These are phyloP conservation scores for Bos taurus DNA, from an alignment of 2,113 vertebrate genomes.

Conservation along the genomic window DNA sequence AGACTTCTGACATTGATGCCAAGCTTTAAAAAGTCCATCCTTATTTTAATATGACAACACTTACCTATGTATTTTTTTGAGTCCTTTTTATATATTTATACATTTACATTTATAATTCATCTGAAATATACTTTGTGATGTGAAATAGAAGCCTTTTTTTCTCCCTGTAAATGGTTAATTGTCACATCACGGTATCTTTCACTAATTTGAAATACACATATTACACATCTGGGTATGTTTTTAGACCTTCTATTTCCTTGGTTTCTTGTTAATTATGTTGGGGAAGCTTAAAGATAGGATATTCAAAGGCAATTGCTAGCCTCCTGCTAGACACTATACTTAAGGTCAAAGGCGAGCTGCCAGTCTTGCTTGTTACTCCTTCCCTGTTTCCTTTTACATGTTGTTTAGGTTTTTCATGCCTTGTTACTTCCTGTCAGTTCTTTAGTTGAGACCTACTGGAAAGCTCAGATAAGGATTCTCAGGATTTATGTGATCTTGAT, in stretches of 20 bases:
- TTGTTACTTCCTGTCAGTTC: neutral
- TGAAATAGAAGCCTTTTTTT: neutral
- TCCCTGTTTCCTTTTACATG: neutral
- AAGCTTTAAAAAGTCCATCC: neutral
- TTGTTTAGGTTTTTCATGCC: neutral
- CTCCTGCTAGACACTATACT: neutral
- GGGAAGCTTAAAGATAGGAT: neutral
- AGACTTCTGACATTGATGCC: neutral
- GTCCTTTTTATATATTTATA: neutral
- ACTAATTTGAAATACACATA: neutral
- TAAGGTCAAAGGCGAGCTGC: neutral
- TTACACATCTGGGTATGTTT: neutral
- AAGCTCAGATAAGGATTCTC: neutral
- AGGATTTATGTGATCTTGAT: neutral
- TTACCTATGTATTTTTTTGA: neutral
- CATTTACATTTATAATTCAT: neutral
- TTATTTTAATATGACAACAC: neutral
- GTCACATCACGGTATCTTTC: neutral
- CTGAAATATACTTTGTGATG: neutral
- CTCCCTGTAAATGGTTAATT: neutral
- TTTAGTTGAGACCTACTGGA: neutral
- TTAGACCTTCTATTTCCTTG: neutral
- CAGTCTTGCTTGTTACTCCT: neutral
- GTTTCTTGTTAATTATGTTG: neutral
- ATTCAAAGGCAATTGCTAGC: neutral